These are phyloP conservation scores for Misgurnus mizolepis DNA, from an alignment of 2,113 vertebrate species.

Conservation along the genomic window DNA sequence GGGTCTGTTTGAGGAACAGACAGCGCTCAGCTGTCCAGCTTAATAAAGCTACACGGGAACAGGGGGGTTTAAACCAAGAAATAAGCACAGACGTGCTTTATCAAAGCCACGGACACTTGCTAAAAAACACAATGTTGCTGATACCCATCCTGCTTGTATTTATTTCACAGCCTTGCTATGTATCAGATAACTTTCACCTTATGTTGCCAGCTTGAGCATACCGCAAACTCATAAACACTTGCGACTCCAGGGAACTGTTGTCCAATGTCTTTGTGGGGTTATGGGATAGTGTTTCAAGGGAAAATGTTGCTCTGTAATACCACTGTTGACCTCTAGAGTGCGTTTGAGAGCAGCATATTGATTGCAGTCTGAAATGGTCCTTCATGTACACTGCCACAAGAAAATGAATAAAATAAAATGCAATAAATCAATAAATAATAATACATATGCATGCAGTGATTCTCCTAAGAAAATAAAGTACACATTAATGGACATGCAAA, in stretches of 20 bases:
- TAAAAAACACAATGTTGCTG: conserved; percentile 10
- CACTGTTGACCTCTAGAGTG: conserved; percentile 82
- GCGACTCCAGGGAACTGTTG: not conserved
- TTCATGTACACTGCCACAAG: conserved; percentile 53
- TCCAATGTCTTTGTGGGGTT: conserved; percentile 4
- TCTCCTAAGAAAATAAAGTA: too few species aligned
- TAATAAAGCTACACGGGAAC: conserved; percentile 93
- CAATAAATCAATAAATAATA: not conserved
- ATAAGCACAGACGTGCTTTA: conserved; percentile 42
- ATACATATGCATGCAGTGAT: conserved; percentile 40
- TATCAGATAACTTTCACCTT: conserved; percentile 15
- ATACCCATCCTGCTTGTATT: conserved; percentile 6
- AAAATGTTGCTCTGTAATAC: conserved; percentile 60
- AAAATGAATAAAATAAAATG: not conserved
- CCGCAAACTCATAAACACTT: conserved; percentile 19
- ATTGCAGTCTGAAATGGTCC: conserved; percentile 55
- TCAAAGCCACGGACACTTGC: conserved; percentile 36
- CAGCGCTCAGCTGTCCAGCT: conserved; percentile 84
- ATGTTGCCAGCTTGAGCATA: not conserved
- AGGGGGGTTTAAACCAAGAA: conserved; percentile 83
- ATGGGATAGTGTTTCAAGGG: conserved; percentile 9
- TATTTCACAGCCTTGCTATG: conserved; percentile 7
- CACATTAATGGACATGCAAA: too few species aligned
- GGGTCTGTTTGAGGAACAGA: conserved; percentile 46
- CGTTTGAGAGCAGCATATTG: conserved; percentile 78